phyloP scores from a whole-genome alignment of 2,888 invertebrate species.

The Uloborus plumipes region DNA sequence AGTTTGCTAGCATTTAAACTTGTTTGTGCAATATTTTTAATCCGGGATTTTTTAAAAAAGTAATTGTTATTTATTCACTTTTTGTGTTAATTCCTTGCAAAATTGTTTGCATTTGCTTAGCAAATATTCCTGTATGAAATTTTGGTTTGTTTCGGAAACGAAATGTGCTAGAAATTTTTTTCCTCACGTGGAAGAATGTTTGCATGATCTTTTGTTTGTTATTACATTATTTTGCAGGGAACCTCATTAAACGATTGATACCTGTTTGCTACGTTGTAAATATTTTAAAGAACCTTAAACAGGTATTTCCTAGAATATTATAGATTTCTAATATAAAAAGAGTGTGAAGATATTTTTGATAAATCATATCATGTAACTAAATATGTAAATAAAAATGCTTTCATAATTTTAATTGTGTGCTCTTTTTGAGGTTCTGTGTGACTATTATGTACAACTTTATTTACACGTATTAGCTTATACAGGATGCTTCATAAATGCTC shows the following conservation, averaged over 20 bases:
- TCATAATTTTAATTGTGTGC: constrained; percentile 1
- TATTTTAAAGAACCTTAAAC: constrained; percentile 28
- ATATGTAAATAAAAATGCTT: constrained; percentile 56
- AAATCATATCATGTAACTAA: constrained; percentile 59
- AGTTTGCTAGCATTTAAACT: too few species aligned
- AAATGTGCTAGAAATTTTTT: not conserved
- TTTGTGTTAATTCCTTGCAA: too few species aligned
- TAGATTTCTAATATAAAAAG: constrained; percentile 29
- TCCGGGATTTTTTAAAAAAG: too few species aligned
- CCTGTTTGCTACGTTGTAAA: constrained; percentile 33
- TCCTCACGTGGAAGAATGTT: constrained; percentile 1
- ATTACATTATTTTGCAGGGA: constrained; percentile 31
- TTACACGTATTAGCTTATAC: too few species aligned
- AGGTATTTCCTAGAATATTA: constrained; percentile 49
- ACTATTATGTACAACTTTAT: too few species aligned
- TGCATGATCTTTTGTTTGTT: constrained; percentile 22
- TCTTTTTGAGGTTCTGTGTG: too few species aligned
- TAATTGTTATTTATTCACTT: too few species aligned
- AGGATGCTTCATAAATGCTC: too few species aligned
- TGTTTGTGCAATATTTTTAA: too few species aligned
- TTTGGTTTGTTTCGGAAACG: too few species aligned
- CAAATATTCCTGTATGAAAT: too few species aligned
- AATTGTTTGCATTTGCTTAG: too few species aligned
- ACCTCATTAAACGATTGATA: constrained; percentile 26
- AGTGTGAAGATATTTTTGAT: constrained; percentile 56